Evolutionary conservation across 1,140 invertebrate species (phyloP).

Genomic region (Bombyx mandarina): DNA sequence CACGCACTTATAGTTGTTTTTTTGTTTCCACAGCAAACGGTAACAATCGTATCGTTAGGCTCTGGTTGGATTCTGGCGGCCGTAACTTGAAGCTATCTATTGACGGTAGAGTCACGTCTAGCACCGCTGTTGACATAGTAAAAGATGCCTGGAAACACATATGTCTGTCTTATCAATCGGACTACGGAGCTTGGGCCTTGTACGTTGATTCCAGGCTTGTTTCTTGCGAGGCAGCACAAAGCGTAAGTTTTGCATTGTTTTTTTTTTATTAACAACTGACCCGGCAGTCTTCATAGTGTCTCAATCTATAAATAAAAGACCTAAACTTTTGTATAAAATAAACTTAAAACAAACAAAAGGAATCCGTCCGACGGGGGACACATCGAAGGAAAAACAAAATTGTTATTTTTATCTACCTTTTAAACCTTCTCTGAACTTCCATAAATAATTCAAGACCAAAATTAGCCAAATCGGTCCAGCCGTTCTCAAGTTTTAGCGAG

Average conservation of each 20-base stretch:
- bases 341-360: too few species aligned
- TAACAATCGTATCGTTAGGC: slow-evolving; percentile 37
- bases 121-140: slow-evolving; percentile 52
- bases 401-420: too few species aligned
- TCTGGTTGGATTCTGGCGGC: slow-evolving; percentile 74
- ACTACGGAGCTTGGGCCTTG: slow-evolving; percentile 72
- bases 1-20: background rate
- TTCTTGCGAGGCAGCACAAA: slow-evolving; percentile 58
- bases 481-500: too few species aligned
- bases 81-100: slow-evolving; percentile 72
- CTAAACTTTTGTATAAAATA: too few species aligned
- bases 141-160: slow-evolving; percentile 76
- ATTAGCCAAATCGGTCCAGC: too few species aligned
- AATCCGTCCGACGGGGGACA: too few species aligned
- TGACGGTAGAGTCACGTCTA: slow-evolving; percentile 64
- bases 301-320: too few species aligned
- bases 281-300: too few species aligned
- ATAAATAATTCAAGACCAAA: too few species aligned
- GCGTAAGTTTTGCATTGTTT: slow-evolving; percentile 51
- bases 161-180: slow-evolving; percentile 76
- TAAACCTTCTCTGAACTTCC: too few species aligned
- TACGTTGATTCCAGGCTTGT: slow-evolving; percentile 73
- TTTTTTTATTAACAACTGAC: too few species aligned
- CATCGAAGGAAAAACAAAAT: too few species aligned
- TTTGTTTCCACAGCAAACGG: slow-evolving; percentile 1